A percentile compares a stretch with the other conserved stretches of the same genome.
These are phyloP conservation scores for Rana temporaria DNA, from an alignment of 2,113 vertebrate species.

Conservation along the genomic window DNA sequence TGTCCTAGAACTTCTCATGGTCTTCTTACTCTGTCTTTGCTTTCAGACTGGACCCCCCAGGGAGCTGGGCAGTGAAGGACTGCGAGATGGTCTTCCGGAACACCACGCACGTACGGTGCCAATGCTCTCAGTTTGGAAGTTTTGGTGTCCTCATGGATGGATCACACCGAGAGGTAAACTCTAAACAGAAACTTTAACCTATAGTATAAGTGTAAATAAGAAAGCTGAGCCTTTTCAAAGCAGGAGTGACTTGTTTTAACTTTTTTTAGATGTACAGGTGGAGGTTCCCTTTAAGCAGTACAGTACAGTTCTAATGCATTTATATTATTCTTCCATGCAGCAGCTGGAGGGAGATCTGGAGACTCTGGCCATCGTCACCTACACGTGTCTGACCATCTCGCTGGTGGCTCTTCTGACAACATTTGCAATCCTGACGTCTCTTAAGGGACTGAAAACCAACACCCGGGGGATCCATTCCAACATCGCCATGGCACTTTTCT, in stretches of 20 bases:
- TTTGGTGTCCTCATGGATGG: constrained; percentile 97
- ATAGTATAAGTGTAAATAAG: too few relatives aligned
- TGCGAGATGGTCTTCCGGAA: constrained; percentile 94
- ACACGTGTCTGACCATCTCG: constrained; percentile 85
- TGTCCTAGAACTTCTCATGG: not conserved
- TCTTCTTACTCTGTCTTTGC: constrained; percentile 60
- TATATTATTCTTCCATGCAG: constrained; percentile 65
- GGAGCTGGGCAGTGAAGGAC: constrained; percentile 93
- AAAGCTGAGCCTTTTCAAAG: too few relatives aligned
- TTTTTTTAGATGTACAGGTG: too few relatives aligned
- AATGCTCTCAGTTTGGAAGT: constrained; percentile 92
- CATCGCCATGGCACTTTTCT: constrained; percentile 85
- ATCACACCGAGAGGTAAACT: constrained; percentile 92
- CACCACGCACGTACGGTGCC: constrained; percentile 92
- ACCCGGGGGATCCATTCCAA: constrained; percentile 93
- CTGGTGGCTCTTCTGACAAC: constrained; percentile 88
- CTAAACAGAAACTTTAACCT: constrained; percentile 47
- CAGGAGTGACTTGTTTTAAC: too few relatives aligned
- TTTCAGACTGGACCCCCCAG: constrained; percentile 81
- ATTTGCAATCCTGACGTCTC: constrained; percentile 85
- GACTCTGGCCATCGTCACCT: constrained; percentile 89
- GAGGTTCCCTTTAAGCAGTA: not conserved
- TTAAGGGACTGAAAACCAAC: constrained; percentile 95
- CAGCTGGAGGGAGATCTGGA: constrained; percentile 95
- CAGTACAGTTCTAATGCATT: not conserved